These are phyloP conservation scores for Pluvialis apricaria DNA, from an alignment of 2,113 vertebrate species.

Conservation along the genomic window DNA sequence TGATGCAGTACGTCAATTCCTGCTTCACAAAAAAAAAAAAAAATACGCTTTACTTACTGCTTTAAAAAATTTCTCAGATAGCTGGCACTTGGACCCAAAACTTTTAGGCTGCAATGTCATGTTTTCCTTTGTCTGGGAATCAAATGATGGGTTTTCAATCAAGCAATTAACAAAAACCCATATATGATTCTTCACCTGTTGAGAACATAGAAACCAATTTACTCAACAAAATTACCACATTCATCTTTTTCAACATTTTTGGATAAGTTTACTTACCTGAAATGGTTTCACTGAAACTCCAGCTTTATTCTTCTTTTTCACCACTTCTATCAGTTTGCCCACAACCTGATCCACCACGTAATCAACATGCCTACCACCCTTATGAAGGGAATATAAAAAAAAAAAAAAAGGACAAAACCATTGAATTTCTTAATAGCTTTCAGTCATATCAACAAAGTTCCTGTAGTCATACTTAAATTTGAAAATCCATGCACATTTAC, in stretches of 20 bases:
- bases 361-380: slow-evolving; percentile 96
- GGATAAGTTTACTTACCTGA: slow-evolving; percentile 79
- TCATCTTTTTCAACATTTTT: not conserved
- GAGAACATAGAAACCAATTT: not conserved
- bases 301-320: slow-evolving; percentile 99
- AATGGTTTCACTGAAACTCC: slow-evolving; percentile 98
- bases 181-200: slow-evolving; percentile 97
- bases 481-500: not conserved
- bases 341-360: slow-evolving; percentile 98
- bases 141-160: slow-evolving; percentile 96
- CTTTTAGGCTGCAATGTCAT: slow-evolving; percentile 98
- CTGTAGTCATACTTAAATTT: not conserved
- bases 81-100: slow-evolving; percentile 94
- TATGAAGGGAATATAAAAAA: not conserved
- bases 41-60: slow-evolving; percentile 79
- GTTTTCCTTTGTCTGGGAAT: slow-evolving; percentile 99
- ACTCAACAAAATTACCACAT: not conserved
- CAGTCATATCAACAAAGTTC: not conserved
- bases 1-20: not conserved
- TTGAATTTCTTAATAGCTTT: not conserved
- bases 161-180: slow-evolving; percentile 99
- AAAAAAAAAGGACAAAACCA: not conserved
- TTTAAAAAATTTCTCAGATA: slow-evolving; percentile 95
- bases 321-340: slow-evolving; percentile 95
- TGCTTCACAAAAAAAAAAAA: not conserved